These are phyloP conservation scores for Lagria hirta DNA, from an alignment of 2,888 invertebrate genomes.

Conservation along the genomic window DNA sequence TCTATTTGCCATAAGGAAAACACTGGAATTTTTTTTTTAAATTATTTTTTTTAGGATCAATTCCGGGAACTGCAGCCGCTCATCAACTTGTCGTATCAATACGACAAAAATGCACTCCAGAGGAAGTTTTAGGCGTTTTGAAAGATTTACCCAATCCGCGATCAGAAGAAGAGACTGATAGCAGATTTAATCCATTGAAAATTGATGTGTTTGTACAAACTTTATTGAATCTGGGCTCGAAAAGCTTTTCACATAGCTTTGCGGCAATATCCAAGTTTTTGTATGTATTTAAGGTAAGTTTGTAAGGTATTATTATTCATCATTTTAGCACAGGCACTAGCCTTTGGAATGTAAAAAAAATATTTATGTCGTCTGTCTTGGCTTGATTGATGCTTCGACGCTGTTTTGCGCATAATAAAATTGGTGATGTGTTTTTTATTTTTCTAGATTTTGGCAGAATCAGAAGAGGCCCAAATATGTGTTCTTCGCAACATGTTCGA, in stretches of 20 bases:
- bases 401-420: conserved; percentile 36
- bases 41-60: conserved; percentile 60
- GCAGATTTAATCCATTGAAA: conserved; percentile 85
- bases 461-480: conserved; percentile 94
- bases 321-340: no score
- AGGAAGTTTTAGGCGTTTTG: conserved; percentile 84
- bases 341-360: no score
- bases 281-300: conserved; percentile 79
- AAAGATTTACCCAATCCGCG: conserved; percentile 83
- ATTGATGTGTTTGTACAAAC: conserved; percentile 98
- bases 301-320: no score
- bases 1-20: no score
- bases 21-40: no score
- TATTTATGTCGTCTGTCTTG: no score
- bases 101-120: conserved; percentile 85
- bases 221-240: conserved; percentile 87
- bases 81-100: conserved; percentile 86
- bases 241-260: conserved; percentile 97
- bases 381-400: no score
- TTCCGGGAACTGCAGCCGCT: conserved; percentile 81
- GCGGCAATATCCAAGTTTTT: conserved; percentile 98
- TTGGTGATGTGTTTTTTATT: neutral
- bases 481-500: conserved; percentile 90
- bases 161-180: conserved; percentile 72
- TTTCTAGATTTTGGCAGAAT: conserved; percentile 79